phyloP scores from a whole-genome alignment of 2,113 vertebrate species.

The Formicarius rufipectus region DNA sequence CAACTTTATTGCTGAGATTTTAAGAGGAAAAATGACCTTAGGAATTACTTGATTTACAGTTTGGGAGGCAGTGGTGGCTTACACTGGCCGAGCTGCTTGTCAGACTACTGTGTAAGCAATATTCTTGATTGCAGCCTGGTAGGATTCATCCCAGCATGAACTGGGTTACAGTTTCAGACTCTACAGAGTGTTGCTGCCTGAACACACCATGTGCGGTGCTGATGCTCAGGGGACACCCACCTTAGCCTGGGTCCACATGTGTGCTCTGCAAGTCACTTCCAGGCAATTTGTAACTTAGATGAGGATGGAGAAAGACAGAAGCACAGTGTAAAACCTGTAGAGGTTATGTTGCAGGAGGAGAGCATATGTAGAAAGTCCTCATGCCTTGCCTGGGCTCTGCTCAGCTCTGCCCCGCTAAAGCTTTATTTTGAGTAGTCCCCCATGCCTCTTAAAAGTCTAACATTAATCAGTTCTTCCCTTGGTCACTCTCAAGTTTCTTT shows the following conservation, averaged over 20 bases:
- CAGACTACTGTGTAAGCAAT: constrained; percentile 12
- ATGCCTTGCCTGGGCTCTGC: neutral
- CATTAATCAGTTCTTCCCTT: neutral
- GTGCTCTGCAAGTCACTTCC: neutral
- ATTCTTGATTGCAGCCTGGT: constrained; percentile 30
- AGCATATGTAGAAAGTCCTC: neutral
- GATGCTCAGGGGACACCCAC: neutral
- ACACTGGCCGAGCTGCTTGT: neutral
- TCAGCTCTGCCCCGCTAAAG: neutral
- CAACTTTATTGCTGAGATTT: constrained; percentile 18
- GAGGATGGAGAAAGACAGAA: neutral
- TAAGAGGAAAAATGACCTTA: neutral
- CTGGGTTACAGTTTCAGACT: neutral
- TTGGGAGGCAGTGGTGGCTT: neutral
- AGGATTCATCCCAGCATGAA: neutral
- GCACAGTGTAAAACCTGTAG: neutral
- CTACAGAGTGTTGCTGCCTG: neutral
- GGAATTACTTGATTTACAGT: constrained; percentile 15
- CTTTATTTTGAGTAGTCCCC: neutral
- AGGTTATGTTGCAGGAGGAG: neutral
- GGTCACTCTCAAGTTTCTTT: constrained; percentile 41
- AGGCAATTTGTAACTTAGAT: accelerated
- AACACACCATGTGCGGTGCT: accelerated
- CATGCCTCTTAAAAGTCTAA: neutral
- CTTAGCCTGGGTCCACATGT: accelerated